Evolutionary conservation across 2,888 invertebrate genomes (phyloP).

Genomic region (Margaritifera margaritifera): DNA sequence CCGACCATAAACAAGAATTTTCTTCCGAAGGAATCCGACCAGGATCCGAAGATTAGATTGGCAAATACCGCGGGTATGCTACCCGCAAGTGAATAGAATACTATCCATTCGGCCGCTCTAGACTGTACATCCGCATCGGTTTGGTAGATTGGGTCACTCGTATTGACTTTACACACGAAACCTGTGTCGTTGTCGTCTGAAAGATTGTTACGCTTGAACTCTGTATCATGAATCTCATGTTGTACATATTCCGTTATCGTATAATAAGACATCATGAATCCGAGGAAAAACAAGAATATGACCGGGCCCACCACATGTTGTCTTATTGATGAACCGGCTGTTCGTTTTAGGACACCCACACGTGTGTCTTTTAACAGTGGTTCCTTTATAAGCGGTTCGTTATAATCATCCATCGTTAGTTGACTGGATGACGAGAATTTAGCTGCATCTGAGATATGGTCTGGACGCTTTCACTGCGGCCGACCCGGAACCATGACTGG

Average conservation of each 20-base stretch:
- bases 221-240: conserved; percentile 10
- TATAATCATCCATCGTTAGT: too few species aligned
- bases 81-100: conserved; percentile 24
- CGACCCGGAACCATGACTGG: too few species aligned
- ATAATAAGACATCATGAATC: conserved; percentile 32
- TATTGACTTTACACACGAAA: conserved; percentile 20
- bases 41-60: conserved; percentile 29
- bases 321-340: background rate
- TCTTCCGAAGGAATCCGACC: conserved; percentile 38
- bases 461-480: too few species aligned
- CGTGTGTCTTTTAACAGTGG: too few species aligned
- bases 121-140: conserved; percentile 16
- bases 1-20: conserved; percentile 33
- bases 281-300: conserved; percentile 25
- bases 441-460: too few species aligned
- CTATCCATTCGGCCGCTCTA: conserved; percentile 22
- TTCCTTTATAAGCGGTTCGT: too few species aligned
- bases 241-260: conserved; percentile 32
- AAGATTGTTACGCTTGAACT: conserved; percentile 17
- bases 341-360: too few species aligned
- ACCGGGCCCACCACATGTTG: conserved; percentile 26
- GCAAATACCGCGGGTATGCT: conserved; percentile 34
- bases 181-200: conserved; percentile 12
- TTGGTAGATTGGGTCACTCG: conserved; percentile 11
- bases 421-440: too few species aligned